A percentile compares a stretch with the other conserved stretches of the same genome.
Evolutionary conservation across 2,113 vertebrate genomes (phyloP).

Genomic region (Pipa parva): DNA sequence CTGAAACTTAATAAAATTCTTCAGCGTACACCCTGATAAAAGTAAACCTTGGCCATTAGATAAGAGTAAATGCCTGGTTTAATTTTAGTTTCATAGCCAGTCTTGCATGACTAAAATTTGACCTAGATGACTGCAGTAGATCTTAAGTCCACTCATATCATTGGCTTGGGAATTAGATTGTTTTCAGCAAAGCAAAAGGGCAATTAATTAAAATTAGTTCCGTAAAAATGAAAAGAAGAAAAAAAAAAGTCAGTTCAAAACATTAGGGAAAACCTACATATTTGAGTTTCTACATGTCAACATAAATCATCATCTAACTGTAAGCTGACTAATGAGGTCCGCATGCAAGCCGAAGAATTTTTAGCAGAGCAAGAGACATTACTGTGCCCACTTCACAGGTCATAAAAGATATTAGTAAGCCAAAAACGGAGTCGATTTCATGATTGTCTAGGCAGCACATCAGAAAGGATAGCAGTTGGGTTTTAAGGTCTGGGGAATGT

Average conservation of each 20-base stretch:
- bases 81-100: background rate
- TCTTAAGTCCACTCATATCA: constrained; percentile 43
- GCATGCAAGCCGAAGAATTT: constrained; percentile 32
- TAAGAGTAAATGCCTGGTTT: too few relatives aligned
- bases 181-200: constrained; percentile 47
- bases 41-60: too few relatives aligned
- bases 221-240: constrained; percentile 46
- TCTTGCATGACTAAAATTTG: constrained; percentile 33
- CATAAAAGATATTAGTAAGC: constrained; percentile 41
- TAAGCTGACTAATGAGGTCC: constrained; percentile 45
- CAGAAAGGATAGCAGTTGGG: constrained; percentile 17
- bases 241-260: constrained; percentile 37
- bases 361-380: constrained; percentile 25
- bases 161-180: constrained; percentile 43
- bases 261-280: constrained; percentile 46
- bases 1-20: too few relatives aligned
- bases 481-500: constrained; percentile 35
- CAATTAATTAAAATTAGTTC: constrained; percentile 53
- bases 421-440: constrained; percentile 32
- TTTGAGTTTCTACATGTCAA: constrained; percentile 53
- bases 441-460: constrained; percentile 39
- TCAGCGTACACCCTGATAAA: too few relatives aligned
- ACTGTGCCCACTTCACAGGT: constrained; percentile 10
- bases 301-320: constrained; percentile 46
- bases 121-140: constrained; percentile 31